Base-by-base conservation (phyloP, 2,888 invertebrate genomes). In the Pachliopta kotzebuea region DNA sequence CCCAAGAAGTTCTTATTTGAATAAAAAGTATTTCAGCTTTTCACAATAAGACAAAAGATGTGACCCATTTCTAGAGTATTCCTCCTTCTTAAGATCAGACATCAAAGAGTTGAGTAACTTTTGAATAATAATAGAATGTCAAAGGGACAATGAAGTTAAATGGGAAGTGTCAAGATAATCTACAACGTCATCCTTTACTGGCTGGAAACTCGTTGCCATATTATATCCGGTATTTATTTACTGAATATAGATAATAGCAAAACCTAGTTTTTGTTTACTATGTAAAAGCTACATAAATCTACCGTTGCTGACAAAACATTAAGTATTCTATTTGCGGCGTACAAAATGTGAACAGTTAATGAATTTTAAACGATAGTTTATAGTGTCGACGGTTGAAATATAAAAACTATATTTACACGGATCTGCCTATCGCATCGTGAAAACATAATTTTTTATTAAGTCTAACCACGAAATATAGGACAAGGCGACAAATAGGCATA, bases 121-220 rank as follows among this genome's bases (percentile, higher is more conserved):
- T 60, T 60, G n/a, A 49, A 37, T 63, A 59, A 59, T 60, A 49
- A 64, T 29, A 64, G 24, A 64, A 50, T 18, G 49, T 58, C 50
- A 50, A 60, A 56, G 24, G 20, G 31, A 64, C 59, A 64, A 56
- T 60, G 54, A 56, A 55, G 50, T 31, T 59, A 49, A 55, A 59
- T 31, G 42, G 49, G 55, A 54, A 58, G 58, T 63, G 49, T 59
- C 59, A 24, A 55, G 58, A 63, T 53, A 63, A 63, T 59, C 31
- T 50, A 50, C 18, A 59, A 23, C 60, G 37, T 24, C 20, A 50
- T 63, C 49, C n/a, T 63, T 63, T 31, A 50, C 55, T 20, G 23
- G 20, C 45, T 45, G 17, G 23, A 24, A 26, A 0, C 17, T 20
- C 21, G 14, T 26, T 26, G 54, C 26, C 24, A 26, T 54, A 18